These are phyloP conservation scores for Mechanitis mazaeus DNA, from an alignment of 2,888 invertebrate genomes.

Conservation along the genomic window DNA sequence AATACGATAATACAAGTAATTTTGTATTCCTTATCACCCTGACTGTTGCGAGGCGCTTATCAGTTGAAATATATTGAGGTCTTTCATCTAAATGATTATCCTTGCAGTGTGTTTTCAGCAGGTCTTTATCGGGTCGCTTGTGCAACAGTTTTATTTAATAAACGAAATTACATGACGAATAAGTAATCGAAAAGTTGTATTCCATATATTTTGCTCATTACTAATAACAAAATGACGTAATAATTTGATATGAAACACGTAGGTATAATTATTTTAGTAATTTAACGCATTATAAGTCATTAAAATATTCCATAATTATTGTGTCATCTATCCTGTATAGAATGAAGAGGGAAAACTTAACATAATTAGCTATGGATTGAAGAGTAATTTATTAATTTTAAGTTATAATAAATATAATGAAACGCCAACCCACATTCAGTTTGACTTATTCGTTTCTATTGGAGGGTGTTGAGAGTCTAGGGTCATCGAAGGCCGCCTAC, in stretches of 20 bases:
- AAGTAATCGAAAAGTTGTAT: neutral
- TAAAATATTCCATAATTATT: neutral
- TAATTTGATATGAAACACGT: no score
- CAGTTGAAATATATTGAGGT: slow-evolving; percentile 18
- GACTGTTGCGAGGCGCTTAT: slow-evolving; percentile 19
- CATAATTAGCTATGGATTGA: neutral
- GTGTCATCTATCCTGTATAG: neutral
- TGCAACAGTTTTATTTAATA: neutral
- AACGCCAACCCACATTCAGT: slow-evolving; percentile 26
- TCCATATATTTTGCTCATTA: neutral
- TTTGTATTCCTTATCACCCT: slow-evolving; percentile 12
- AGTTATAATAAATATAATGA: slow-evolving; percentile 1
- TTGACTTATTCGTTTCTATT: slow-evolving; percentile 31
- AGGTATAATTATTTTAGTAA: neutral
- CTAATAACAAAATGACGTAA: neutral
- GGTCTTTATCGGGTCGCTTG: no score
- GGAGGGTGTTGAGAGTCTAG: slow-evolving; percentile 26
- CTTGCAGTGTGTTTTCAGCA: no score
- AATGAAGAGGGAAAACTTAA: slow-evolving; percentile 5
- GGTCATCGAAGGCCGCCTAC: slow-evolving; percentile 30
- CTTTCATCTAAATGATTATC: neutral
- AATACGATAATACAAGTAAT: neutral
- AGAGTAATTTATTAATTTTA: neutral
- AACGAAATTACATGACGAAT: slow-evolving; percentile 5
- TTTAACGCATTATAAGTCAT: neutral